Conservation (phyloP, 2,797 vertebrate species). For the Pipistrellus kuhlii region DNA sequence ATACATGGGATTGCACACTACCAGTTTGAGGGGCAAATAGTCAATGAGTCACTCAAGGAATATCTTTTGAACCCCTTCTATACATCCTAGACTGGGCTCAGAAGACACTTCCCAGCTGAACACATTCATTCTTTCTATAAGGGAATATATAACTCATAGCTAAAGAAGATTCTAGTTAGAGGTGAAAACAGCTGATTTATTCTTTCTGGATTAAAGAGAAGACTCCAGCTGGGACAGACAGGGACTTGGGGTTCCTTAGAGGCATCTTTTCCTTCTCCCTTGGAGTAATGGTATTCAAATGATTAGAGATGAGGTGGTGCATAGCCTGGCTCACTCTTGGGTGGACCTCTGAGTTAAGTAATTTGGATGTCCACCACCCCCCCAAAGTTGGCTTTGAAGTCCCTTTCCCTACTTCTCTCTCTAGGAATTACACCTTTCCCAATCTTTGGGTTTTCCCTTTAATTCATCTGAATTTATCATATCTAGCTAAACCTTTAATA, state of each 20-base stretch:
- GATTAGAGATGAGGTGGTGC: neutral
- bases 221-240: neutral
- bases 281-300: neutral
- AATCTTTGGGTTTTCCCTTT: neutral
- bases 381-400: neutral
- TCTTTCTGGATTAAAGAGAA: neutral
- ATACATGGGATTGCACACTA: neutral
- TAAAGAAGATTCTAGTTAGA: slow-evolving; percentile 3
- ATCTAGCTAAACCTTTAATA: slow-evolving; percentile 35
- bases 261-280: neutral
- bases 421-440: neutral
- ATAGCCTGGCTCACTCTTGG: neutral
- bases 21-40: neutral
- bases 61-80: slow-evolving; percentile 10
- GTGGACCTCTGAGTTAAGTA: neutral
- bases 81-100: neutral
- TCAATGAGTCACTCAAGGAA: neutral
- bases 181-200: neutral
- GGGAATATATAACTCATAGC: neutral
- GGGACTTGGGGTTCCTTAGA: neutral
- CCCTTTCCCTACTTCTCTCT: neutral
- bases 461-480: slow-evolving; percentile 5
- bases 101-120: neutral
- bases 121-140: neutral
- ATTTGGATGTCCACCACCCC: neutral